These are phyloP conservation scores for Macrosiphum euphorbiae DNA, from an alignment of 2,888 invertebrate species.

Conservation along the genomic window DNA sequence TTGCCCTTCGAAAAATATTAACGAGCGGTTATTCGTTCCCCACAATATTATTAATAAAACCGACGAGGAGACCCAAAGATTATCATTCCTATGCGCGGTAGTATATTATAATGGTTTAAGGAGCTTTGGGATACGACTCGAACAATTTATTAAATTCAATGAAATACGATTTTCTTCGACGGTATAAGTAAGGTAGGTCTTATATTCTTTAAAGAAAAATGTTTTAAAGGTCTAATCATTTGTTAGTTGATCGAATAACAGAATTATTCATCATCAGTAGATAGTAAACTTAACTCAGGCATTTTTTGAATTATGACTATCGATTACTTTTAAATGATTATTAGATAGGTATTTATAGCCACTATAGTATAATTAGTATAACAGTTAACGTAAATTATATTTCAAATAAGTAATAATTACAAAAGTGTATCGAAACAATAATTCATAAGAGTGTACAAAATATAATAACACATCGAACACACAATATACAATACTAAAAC, in stretches of 20 bases:
- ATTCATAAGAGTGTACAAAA: neutral
- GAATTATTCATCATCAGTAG: neutral
- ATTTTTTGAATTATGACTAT: neutral
- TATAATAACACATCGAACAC: neutral
- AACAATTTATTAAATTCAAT: neutral
- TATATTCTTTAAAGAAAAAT: neutral
- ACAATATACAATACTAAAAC: neutral
- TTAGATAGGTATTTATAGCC: neutral
- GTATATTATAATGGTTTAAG: neutral
- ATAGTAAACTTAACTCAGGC: neutral
- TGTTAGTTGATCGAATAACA: neutral
- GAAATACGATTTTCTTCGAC: neutral
- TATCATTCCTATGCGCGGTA: neutral
- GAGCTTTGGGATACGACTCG: neutral
- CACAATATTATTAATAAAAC: constrained; percentile 6
- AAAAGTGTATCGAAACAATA: neutral
- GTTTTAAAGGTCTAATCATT: neutral
- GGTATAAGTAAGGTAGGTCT: neutral
- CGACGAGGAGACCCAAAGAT: neutral
- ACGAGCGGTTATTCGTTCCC: constrained; percentile 19
- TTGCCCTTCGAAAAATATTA: constrained; percentile 52
- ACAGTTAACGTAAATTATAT: neutral
- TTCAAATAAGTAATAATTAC: neutral
- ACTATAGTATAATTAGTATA: neutral
- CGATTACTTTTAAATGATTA: neutral